Evolutionary conservation across 2,888 invertebrate genomes (phyloP).

Genomic region (Phyllotreta cruciferae): DNA sequence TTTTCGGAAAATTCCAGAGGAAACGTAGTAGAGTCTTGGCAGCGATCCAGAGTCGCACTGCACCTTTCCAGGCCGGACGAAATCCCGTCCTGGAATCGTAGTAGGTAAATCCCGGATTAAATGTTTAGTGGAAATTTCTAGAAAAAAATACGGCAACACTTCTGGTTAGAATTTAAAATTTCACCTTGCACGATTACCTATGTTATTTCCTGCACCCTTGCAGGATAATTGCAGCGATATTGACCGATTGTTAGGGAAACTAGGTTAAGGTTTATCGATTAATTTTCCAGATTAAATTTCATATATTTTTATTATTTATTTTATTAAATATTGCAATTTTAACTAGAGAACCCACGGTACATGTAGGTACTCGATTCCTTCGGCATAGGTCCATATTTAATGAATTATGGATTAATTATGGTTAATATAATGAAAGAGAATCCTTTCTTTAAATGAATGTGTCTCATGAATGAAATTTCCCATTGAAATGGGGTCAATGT

Average conservation of each 20-base stretch:
- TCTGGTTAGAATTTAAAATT: not conserved
- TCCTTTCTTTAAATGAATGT: not conserved
- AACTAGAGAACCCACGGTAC: too few species aligned
- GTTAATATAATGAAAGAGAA: not conserved
- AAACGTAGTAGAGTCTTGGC: constrained; percentile 46
- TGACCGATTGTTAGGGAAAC: constrained; percentile 20
- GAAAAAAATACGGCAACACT: not conserved
- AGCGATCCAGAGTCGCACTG: constrained; percentile 58
- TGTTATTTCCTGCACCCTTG: not conserved
- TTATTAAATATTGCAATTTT: too few species aligned
- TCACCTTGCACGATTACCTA: not conserved
- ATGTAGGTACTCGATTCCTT: too few species aligned
- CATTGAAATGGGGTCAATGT: constrained; percentile 19
- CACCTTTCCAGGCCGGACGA: constrained; percentile 41
- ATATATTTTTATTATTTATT: not conserved
- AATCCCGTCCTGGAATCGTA: too few species aligned
- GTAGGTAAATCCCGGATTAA: too few species aligned
- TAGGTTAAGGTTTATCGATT: constrained; percentile 21
- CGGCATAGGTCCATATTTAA: not conserved
- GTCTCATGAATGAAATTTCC: constrained; percentile 18
- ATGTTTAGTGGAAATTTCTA: too few species aligned
- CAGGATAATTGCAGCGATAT: constrained; percentile 22
- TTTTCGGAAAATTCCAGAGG: too few species aligned
- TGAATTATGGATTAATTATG: not conserved
- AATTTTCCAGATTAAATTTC: not conserved